Conservation (phyloP, 2,888 invertebrate genomes). For the Melikaiella ostensackeni region DNA sequence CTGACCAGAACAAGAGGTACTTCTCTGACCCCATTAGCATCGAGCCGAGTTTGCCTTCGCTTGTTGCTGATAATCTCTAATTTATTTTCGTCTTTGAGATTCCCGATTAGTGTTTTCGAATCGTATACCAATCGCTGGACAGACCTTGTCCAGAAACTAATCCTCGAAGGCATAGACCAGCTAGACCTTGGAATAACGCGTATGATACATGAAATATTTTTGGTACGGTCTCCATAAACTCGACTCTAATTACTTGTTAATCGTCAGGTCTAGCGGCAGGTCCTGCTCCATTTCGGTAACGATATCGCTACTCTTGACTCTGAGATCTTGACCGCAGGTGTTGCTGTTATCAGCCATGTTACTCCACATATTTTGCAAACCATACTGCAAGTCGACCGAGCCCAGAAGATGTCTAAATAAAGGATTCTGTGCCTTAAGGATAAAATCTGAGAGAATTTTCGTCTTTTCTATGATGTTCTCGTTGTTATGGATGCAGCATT, state of each 20-base stretch:
- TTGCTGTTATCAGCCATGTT: conserved; percentile 62
- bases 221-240: background rate
- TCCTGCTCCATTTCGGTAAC: conserved; percentile 76
- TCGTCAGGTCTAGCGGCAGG: conserved; percentile 76
- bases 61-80: conserved; percentile 1
- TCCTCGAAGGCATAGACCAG: conserved; percentile 57
- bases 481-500: conserved; percentile 72
- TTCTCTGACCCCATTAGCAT: conserved; percentile 10
- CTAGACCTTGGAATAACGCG: conserved; percentile 47
- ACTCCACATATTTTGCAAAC: conserved; percentile 71
- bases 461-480: conserved; percentile 72
- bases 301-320: conserved; percentile 77
- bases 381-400: conserved; percentile 72
- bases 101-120: conserved; percentile 17
- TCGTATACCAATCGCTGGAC: background rate
- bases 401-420: conserved; percentile 69
- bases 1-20: conserved; percentile 56
- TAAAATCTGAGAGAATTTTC: conserved; percentile 73
- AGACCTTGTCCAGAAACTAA: background rate
- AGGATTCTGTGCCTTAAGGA: conserved; percentile 73
- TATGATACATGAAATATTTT: conserved; percentile 36
- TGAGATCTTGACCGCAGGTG: conserved; percentile 71
- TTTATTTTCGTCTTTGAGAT: background rate
- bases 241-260: conserved; percentile 71
- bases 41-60: conserved; percentile 21